These are phyloP conservation scores for Conus betulinus DNA, from an alignment of 1,140 invertebrate species.

Conservation along the genomic window DNA sequence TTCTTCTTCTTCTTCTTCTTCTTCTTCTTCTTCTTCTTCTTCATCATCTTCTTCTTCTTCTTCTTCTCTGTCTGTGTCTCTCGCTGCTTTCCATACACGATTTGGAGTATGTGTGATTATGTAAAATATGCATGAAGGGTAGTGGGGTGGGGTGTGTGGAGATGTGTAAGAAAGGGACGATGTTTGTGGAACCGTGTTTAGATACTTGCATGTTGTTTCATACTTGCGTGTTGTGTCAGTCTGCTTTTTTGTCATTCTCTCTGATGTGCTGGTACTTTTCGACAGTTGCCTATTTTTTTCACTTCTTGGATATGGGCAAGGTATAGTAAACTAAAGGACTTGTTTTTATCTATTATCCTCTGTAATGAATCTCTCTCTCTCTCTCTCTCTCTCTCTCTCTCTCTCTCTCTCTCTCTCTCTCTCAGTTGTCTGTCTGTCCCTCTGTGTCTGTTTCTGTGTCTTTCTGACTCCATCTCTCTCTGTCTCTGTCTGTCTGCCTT, in stretches of 20 bases:
- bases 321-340: too few relatives aligned
- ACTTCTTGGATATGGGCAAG: neutral
- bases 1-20: neutral
- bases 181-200: neutral
- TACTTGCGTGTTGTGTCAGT: neutral
- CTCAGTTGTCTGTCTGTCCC: too few relatives aligned
- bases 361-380: too few relatives aligned
- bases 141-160: neutral
- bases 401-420: too few relatives aligned
- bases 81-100: neutral
- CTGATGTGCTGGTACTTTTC: neutral
- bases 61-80: neutral
- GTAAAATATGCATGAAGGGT: too few relatives aligned
- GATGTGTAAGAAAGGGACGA: neutral
- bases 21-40: neutral
- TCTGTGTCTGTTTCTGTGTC: too few relatives aligned
- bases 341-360: too few relatives aligned
- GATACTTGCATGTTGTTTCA: neutral
- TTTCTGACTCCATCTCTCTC: too few relatives aligned
- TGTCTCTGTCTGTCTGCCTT: too few relatives aligned
- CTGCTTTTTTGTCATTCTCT: neutral
- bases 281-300: neutral
- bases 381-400: too few relatives aligned
- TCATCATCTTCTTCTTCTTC: neutral
- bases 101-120: too few relatives aligned